Base-by-base conservation (phyloP, 2,888 invertebrate genomes). In the Drosophila robusta region DNA sequence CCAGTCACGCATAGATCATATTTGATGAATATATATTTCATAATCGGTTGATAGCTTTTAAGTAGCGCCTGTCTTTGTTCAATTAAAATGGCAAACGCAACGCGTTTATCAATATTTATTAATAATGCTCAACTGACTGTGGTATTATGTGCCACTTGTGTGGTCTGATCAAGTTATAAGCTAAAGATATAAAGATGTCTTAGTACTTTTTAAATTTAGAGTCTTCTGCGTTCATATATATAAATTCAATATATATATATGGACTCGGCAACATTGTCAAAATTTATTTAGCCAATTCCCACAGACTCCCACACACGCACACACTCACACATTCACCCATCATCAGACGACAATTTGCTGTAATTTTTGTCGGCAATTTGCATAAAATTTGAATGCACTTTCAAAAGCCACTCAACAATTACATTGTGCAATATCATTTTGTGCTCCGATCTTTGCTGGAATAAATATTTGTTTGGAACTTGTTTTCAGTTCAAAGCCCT, bases 41-140 rank as follows among this genome's bases (percentile, higher is more conserved):
- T 72, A 82, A 87, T 75, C 65, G 47, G 39, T 7, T 32, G 71
- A 70, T 60, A 64, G 80, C 65, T 70, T 70, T 60, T 61, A 72
- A 54, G 70, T 70, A 60, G 51, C 81, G 63, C 44, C 42, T 42
- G 55, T 41, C 49, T 49, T 51, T 49, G 49, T 29, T 16, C 63
- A 65, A 74, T 69, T 67, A 41, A 63, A 63, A 60, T 66, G 41
- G n/a, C 49, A 62, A 51, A 62, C 38, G 34, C 61, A 52, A 49
- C 44, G 32, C 50, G 54, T 47, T 56, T 46, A 75, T 75, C 55
- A 72, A 68, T 76, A 41, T 64, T 65, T 44, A 57, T 63, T 42
- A 34, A 41, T 18, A 38, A 36, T 50, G n/a, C 11, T 44, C 14
- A 41, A 14, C 5, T 34, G 38, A 24, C 36, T 46, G 22, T n/a